Percentiles rank a stretch among this genome's conserved stretches.
These are phyloP conservation scores for Cotesia chilonis DNA, from an alignment of 1,140 invertebrate species.

Conservation along the genomic window DNA sequence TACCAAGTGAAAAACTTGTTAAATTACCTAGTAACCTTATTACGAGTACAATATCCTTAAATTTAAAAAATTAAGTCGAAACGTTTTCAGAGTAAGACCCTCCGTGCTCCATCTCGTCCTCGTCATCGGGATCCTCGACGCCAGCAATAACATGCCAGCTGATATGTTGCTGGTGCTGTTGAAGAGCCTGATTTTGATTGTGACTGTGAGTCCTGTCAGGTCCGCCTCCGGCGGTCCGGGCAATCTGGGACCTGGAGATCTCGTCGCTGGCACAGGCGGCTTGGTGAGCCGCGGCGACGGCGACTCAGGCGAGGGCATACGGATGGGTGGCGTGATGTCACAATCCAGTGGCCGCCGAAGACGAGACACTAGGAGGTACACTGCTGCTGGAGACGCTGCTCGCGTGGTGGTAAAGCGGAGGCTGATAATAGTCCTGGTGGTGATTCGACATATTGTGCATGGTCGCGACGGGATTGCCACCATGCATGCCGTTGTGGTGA, in stretches of 20 bases:
- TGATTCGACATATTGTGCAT: conserved; percentile 70
- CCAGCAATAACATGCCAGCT: conserved; percentile 49
- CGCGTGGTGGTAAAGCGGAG: conserved; percentile 76
- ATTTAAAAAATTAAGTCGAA: conserved; percentile 6
- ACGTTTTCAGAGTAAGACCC: conserved; percentile 32
- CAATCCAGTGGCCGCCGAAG: conserved; percentile 74
- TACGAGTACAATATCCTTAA: neutral
- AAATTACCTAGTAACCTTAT: neutral
- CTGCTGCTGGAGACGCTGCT: conserved; percentile 68
- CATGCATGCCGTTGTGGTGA: conserved; percentile 67
- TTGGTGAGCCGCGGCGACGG: conserved; percentile 50
- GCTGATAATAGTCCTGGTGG: conserved; percentile 84
- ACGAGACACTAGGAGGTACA: conserved; percentile 54
- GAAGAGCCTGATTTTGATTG: conserved; percentile 27
- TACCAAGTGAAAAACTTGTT: neutral
- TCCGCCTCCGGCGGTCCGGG: conserved; percentile 14
- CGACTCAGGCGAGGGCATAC: conserved; percentile 75
- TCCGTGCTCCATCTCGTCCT: conserved; percentile 49
- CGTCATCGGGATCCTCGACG: conserved; percentile 48
- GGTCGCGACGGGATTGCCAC: conserved; percentile 71
- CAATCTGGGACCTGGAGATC: conserved; percentile 8
- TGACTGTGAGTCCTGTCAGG: neutral
- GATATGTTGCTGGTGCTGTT: conserved; percentile 31
- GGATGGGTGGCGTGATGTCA: conserved; percentile 71
- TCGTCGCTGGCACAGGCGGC: conserved; percentile 38